phyloP scores from a whole-genome alignment of 2,113 vertebrate genomes.

The Gavia stellata region DNA sequence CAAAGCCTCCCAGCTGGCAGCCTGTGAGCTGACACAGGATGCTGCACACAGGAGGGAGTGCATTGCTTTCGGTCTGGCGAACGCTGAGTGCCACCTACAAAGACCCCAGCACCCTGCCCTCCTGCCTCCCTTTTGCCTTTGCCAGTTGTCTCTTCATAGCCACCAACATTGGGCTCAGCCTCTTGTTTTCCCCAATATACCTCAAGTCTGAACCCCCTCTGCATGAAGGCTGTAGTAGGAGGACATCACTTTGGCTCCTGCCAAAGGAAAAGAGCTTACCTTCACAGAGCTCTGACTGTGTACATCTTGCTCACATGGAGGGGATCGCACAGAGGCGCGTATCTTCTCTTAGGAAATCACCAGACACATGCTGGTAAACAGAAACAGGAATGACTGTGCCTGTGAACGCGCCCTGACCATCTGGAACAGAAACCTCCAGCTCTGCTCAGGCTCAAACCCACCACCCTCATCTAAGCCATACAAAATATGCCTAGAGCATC shows the following conservation, averaged over 20 bases:
- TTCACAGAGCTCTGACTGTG: background rate
- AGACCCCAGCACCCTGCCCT: background rate
- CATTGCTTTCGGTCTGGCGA: background rate
- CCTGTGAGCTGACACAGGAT: background rate
- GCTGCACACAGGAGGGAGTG: background rate
- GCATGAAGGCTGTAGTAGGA: background rate
- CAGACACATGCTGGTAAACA: slow-evolving; percentile 27
- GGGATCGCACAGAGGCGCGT: background rate
- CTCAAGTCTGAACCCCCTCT: background rate
- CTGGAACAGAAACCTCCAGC: slow-evolving; percentile 53
- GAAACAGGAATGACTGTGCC: slow-evolving; percentile 53
- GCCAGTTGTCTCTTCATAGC: background rate
- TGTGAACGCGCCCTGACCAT: slow-evolving; percentile 4
- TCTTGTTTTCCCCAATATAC: background rate
- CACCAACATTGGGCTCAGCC: background rate
- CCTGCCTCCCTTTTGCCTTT: background rate
- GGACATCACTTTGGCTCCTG: background rate
- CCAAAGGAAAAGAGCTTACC: slow-evolving; percentile 23
- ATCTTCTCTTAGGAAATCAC: slow-evolving; percentile 48
- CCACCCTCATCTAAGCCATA: background rate
- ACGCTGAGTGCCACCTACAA: background rate
- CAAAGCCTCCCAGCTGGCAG: background rate
- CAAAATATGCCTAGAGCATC: background rate
- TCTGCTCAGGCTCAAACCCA: background rate
- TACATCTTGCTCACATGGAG: background rate